A percentile compares a stretch with the other conserved stretches of the same genome.
Conservation (phyloP, 1,140 invertebrate species). For the Drosophila sechellia region DNA sequence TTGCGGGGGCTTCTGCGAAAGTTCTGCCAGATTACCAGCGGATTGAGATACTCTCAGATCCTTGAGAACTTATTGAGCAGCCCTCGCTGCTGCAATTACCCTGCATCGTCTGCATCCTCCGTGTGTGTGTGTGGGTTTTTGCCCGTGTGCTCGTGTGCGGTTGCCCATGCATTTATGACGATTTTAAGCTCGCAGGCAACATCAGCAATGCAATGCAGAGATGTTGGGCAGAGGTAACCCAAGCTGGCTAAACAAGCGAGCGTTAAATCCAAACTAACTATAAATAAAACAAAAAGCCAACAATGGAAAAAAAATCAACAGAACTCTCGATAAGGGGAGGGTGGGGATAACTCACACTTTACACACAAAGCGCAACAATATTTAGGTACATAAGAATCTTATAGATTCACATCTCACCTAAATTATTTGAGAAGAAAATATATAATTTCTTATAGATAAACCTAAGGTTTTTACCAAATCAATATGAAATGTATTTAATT, state of each 20-base stretch:
- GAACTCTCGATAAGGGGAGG: constrained; percentile 5
- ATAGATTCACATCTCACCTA: too few relatives aligned
- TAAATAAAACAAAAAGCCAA: constrained; percentile 78
- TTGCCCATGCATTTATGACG: constrained; percentile 80
- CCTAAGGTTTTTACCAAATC: too few relatives aligned
- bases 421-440: too few relatives aligned
- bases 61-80: constrained; percentile 19
- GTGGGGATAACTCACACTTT: not conserved
- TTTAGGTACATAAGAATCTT: not conserved
- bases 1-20: constrained; percentile 17
- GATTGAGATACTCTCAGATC: constrained; percentile 25
- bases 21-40: constrained; percentile 17
- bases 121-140: not conserved
- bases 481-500: too few relatives aligned
- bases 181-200: constrained; percentile 75
- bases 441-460: too few relatives aligned
- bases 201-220: constrained; percentile 42
- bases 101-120: constrained; percentile 33
- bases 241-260: constrained; percentile 47
- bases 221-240: constrained; percentile 9
- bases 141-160: constrained; percentile 39
- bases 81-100: constrained; percentile 47
- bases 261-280: constrained; percentile 77
- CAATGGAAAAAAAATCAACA: constrained; percentile 51
- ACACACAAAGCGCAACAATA: not conserved